A percentile compares a stretch with the other conserved stretches of the same genome.
These are phyloP conservation scores for Melieria picta DNA, from an alignment of 2,888 invertebrate genomes.

Conservation along the genomic window DNA sequence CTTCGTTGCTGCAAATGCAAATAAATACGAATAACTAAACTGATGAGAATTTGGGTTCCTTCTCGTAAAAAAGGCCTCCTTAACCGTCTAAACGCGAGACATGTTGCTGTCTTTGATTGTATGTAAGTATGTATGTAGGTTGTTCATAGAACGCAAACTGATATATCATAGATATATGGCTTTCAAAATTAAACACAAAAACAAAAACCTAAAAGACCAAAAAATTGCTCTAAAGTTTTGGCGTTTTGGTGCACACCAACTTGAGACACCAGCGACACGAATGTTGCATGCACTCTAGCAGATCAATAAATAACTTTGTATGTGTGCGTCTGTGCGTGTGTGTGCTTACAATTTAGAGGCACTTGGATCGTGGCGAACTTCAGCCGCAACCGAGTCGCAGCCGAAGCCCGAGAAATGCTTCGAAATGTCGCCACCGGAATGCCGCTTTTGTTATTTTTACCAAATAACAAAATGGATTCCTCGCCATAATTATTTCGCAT, in stretches of 20 bases:
- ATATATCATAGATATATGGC: slow-evolving; percentile 99
- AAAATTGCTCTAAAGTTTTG: too few relatives aligned
- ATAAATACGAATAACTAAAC: background rate
- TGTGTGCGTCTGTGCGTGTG: too few relatives aligned
- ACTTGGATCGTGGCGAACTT: too few relatives aligned
- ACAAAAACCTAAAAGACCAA: too few relatives aligned
- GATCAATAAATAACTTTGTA: too few relatives aligned
- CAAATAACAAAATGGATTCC: background rate
- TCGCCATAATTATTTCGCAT: slow-evolving; percentile 19
- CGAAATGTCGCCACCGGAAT: slow-evolving; percentile 5
- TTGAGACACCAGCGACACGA: too few relatives aligned
- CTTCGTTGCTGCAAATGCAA: background rate
- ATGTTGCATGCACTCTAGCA: too few relatives aligned
- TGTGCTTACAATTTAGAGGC: too few relatives aligned
- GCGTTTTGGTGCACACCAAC: too few relatives aligned
- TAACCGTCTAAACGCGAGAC: background rate
- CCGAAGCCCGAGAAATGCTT: too few relatives aligned
- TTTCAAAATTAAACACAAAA: slow-evolving; percentile 63
- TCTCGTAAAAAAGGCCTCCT: background rate
- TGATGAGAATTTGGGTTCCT: background rate
- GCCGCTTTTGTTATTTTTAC: slow-evolving; percentile 41
- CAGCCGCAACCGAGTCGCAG: too few relatives aligned
- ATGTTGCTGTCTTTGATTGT: slow-evolving; percentile 34
- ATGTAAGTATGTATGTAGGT: slow-evolving; percentile 23
- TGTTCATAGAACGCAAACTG: slow-evolving; percentile 96